phyloP scores from a whole-genome alignment of 2,888 invertebrate species.

The Nomada flava region DNA sequence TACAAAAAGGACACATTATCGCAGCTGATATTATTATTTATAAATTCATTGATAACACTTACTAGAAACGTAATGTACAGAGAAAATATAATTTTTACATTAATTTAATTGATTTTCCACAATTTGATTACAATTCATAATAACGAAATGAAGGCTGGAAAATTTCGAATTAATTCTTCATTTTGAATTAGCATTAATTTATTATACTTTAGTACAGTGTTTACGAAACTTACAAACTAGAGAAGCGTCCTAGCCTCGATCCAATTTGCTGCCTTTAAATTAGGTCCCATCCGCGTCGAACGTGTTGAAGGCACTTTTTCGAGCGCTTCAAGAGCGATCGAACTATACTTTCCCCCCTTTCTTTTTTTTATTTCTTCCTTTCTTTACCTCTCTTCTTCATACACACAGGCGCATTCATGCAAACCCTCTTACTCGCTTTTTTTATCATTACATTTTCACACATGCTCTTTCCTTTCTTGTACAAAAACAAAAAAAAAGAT shows the following conservation, averaged over 20 bases:
- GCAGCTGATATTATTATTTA: conserved; percentile 19
- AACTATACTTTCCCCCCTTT: conserved; percentile 47
- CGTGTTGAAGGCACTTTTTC: conserved; percentile 77
- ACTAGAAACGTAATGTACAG: conserved; percentile 30
- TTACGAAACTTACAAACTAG: conserved; percentile 78
- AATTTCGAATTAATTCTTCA: conserved; percentile 21
- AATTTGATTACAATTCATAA: conserved; percentile 37
- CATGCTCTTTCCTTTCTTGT: conserved; percentile 28
- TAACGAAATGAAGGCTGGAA: conserved; percentile 36
- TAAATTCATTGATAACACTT: conserved; percentile 20
- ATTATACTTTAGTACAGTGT: conserved; percentile 71
- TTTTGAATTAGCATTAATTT: conserved; percentile 66
- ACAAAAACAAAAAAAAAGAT: conserved; percentile 48
- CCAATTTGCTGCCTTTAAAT: conserved; percentile 74
- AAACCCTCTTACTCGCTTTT: not conserved
- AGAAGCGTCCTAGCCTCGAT: conserved; percentile 79
- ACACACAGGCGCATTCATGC: conserved; percentile 2
- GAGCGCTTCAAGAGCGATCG: conserved; percentile 63
- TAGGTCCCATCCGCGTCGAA: conserved; percentile 74
- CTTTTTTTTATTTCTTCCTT: conserved; percentile 1
- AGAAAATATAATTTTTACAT: conserved; percentile 9
- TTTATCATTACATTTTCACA: conserved; percentile 32
- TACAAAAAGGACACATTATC: conserved; percentile 10
- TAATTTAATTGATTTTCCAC: conserved; percentile 28
- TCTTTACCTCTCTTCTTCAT: conserved; percentile 18